Evolutionary conservation across 2,797 vertebrate genomes (phyloP).

Genomic region (Macropodus opercularis): DNA sequence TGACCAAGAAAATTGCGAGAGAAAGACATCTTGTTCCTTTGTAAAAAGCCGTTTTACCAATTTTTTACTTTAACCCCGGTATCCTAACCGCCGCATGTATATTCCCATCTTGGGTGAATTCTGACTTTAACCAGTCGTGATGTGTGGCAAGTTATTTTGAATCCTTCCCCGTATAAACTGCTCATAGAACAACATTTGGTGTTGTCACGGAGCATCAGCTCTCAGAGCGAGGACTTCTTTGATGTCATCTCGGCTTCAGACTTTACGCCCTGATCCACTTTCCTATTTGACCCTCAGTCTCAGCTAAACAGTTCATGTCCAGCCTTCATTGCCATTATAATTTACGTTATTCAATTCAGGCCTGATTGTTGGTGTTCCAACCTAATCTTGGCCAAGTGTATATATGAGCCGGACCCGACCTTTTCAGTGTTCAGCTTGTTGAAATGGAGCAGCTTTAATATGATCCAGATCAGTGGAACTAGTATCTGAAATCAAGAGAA

Average conservation of each 20-base stretch:
- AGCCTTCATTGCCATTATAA: slow-evolving; percentile 13
- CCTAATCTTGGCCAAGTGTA: too few relatives aligned
- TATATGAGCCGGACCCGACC: too few relatives aligned
- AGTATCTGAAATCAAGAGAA: not conserved
- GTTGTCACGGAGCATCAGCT: slow-evolving; percentile 82
- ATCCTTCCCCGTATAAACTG: slow-evolving; percentile 62
- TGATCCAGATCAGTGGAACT: not conserved
- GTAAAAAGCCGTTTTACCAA: slow-evolving; percentile 25
- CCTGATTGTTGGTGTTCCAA: not conserved
- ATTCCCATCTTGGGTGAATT: slow-evolving; percentile 49
- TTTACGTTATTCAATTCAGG: not conserved
- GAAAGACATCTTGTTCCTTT: slow-evolving; percentile 71
- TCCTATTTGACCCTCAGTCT: slow-evolving; percentile 74
- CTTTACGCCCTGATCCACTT: slow-evolving; percentile 78
- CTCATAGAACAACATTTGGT: slow-evolving; percentile 72
- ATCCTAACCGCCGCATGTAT: slow-evolving; percentile 33
- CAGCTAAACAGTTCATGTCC: slow-evolving; percentile 53
- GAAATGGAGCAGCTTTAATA: not conserved
- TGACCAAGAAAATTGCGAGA: slow-evolving; percentile 62
- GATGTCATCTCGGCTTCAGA: slow-evolving; percentile 74
- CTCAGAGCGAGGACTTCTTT: slow-evolving; percentile 75
- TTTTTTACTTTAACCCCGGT: slow-evolving; percentile 41
- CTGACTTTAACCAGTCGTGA: slow-evolving; percentile 76
- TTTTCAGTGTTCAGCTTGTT: not conserved
- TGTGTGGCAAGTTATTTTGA: slow-evolving; percentile 74